Percentiles rank a stretch among this genome's conserved stretches.
phyloP scores from a whole-genome alignment of 2,113 vertebrate species.

The Anser cygnoides region DNA sequence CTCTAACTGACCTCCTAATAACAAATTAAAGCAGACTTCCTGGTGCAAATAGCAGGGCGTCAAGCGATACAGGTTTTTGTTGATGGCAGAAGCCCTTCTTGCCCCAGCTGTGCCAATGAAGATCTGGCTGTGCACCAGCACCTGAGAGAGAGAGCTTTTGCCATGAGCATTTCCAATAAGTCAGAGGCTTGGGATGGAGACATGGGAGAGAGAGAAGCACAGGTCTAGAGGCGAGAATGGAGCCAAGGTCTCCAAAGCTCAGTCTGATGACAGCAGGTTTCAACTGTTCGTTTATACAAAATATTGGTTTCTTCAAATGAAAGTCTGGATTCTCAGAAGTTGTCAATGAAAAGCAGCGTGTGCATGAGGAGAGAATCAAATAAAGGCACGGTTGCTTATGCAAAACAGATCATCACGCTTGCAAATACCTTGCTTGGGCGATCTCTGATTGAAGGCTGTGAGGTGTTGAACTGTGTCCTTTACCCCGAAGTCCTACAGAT shows the following conservation, averaged over 20 bases:
- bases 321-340: not conserved
- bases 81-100: not conserved
- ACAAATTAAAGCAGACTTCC: not conserved
- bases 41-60: not conserved
- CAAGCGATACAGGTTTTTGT: not conserved
- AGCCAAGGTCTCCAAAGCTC: too few relatives aligned
- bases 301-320: not conserved
- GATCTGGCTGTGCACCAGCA: not conserved
- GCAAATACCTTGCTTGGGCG: too few relatives aligned
- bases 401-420: accelerated
- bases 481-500: accelerated
- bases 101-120: not conserved
- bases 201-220: too few relatives aligned
- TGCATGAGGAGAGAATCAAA: accelerated
- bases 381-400: accelerated
- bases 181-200: not conserved
- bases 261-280: too few relatives aligned
- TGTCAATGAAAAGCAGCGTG: accelerated
- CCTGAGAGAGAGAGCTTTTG: not conserved
- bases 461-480: not conserved
- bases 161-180: not conserved
- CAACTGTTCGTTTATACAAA: accelerated
- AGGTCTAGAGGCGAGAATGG: too few relatives aligned
- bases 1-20: not conserved
- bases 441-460: not conserved